phyloP scores from a whole-genome alignment of 2,888 invertebrate species.

The Lissocephala sabroskyi region DNA sequence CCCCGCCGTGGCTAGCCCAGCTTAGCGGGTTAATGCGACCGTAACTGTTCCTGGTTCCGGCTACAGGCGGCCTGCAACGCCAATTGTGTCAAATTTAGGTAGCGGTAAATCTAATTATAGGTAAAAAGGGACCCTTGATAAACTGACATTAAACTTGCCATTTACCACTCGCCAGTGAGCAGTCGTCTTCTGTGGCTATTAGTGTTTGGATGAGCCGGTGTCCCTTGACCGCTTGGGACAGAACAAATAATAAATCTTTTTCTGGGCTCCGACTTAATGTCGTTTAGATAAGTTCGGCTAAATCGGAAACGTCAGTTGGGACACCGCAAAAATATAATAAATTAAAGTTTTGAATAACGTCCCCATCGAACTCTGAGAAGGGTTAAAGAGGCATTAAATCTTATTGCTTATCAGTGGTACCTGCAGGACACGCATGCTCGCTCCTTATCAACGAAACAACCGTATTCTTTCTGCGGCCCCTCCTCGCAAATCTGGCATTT shows the following conservation, averaged over 20 bases:
- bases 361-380: too few relatives aligned
- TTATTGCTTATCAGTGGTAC: too few relatives aligned
- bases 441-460: too few relatives aligned
- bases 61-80: slow-evolving; percentile 22
- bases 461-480: too few relatives aligned
- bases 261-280: slow-evolving; percentile 27
- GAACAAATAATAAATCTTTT: slow-evolving; percentile 31
- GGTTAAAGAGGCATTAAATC: too few relatives aligned
- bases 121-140: slow-evolving; percentile 25
- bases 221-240: slow-evolving; percentile 7
- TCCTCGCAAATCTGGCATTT: too few relatives aligned
- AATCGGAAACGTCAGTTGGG: too few relatives aligned
- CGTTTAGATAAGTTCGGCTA: slow-evolving; percentile 29
- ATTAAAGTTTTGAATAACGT: too few relatives aligned
- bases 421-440: too few relatives aligned
- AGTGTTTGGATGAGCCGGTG: slow-evolving; percentile 26
- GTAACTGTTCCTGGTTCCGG: background rate
- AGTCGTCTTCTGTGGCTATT: slow-evolving; percentile 28
- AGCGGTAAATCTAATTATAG: slow-evolving; percentile 39
- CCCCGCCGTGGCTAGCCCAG: background rate
- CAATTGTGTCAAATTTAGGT: slow-evolving; percentile 41
- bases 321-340: too few relatives aligned
- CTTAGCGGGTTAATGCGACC: too few relatives aligned
- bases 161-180: slow-evolving; percentile 16
- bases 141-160: slow-evolving; percentile 30